Conservation (phyloP, 2,888 invertebrate species). For the Pollenia amentaria region DNA sequence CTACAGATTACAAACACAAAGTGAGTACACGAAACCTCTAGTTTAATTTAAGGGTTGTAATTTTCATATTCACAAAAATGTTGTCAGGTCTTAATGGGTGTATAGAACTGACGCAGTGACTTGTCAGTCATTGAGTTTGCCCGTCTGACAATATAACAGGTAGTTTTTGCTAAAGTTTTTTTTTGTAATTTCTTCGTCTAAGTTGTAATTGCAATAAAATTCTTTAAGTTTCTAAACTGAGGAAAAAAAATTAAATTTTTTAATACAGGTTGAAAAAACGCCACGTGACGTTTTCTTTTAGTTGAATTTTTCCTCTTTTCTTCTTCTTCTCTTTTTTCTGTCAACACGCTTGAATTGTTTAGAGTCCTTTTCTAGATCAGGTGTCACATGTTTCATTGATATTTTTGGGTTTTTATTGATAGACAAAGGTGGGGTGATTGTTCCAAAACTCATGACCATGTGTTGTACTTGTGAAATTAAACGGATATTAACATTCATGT, state of each 20-base stretch:
- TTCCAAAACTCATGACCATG: constrained; percentile 41
- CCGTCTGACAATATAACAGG: constrained; percentile 55
- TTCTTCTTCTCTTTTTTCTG: not conserved
- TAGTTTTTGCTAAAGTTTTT: constrained; percentile 39
- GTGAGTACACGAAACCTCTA: constrained; percentile 38
- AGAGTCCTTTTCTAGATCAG: constrained; percentile 78
- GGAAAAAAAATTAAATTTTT: not conserved
- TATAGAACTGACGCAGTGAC: constrained; percentile 26
- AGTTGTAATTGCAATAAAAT: constrained; percentile 30
- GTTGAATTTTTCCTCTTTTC: not conserved
- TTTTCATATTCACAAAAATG: not conserved
- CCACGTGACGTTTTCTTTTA: constrained; percentile 72
- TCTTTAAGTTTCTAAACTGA: constrained; percentile 32
- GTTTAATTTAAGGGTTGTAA: constrained; percentile 58
- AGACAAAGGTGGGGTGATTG: constrained; percentile 26
- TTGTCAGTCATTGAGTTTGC: constrained; percentile 21
- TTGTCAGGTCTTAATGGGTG: not conserved
- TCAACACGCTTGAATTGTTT: constrained; percentile 52
- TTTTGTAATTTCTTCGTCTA: not conserved
- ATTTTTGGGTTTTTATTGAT: constrained; percentile 54
- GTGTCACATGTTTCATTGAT: constrained; percentile 76
- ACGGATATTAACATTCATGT: constrained; percentile 71
- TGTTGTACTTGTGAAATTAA: constrained; percentile 52
- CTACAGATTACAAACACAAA: constrained; percentile 32
- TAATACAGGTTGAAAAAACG: constrained; percentile 3